Percentiles rank a stretch among this genome's conserved stretches.
These are phyloP conservation scores for Trisateles emortualis DNA, from an alignment of 2,888 invertebrate genomes.

Conservation along the genomic window DNA sequence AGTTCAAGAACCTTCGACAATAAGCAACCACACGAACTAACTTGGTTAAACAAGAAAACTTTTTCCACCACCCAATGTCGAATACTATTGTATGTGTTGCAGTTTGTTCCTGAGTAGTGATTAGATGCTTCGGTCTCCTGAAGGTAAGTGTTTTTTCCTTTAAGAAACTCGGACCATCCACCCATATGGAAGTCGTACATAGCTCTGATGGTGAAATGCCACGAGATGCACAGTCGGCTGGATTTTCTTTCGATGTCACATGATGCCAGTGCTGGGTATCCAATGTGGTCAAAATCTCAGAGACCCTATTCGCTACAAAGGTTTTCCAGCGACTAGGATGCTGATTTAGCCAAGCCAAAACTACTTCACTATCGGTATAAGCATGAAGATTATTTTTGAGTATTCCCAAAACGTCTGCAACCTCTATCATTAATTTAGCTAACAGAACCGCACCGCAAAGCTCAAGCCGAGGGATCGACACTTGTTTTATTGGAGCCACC, in stretches of 20 bases:
- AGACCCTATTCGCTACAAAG: conserved; percentile 8
- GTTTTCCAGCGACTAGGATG: conserved; percentile 9
- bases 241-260: background rate
- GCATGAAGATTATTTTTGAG: background rate
- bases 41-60: background rate
- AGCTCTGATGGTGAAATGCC: background rate
- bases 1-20: background rate
- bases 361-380: background rate
- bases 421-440: background rate
- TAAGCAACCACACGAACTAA: background rate
- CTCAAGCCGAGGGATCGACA: too few species aligned
- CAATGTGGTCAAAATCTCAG: conserved; percentile 3
- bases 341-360: conserved; percentile 8
- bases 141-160: background rate
- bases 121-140: background rate
- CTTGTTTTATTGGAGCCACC: too few species aligned
- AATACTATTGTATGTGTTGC: background rate
- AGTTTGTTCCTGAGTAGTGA: background rate
- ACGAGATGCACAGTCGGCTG: conserved; percentile 5
- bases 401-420: background rate
- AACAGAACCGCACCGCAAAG: background rate
- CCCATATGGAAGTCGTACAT: background rate
- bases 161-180: conserved; percentile 1
- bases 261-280: conserved; percentile 1
- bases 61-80: background rate